These are phyloP conservation scores for Semnornis frantzii DNA, from an alignment of 2,113 vertebrate species.

Conservation along the genomic window DNA sequence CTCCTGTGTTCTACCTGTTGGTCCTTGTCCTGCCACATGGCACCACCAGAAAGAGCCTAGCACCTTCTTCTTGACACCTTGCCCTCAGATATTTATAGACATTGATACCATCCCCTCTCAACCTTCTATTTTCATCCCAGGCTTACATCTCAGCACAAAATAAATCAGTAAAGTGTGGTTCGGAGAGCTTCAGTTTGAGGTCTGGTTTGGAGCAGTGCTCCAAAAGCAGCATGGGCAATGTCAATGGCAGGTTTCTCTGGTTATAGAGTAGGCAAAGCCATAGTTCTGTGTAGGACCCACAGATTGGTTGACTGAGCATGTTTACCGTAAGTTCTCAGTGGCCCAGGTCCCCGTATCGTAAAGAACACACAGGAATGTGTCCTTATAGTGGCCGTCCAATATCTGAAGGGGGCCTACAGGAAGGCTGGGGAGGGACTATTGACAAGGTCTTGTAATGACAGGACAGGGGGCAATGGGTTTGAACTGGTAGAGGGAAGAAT, in stretches of 20 bases:
- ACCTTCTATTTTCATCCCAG: background rate
- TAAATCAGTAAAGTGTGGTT: background rate
- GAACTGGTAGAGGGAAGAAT: too few relatives aligned
- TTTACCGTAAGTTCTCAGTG: slow-evolving; percentile 15
- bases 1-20: too few relatives aligned
- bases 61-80: too few relatives aligned
- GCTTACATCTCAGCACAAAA: background rate
- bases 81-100: too few relatives aligned
- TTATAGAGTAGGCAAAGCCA: background rate
- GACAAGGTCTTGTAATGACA: too few relatives aligned
- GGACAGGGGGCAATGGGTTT: too few relatives aligned
- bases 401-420: too few relatives aligned
- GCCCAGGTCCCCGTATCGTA: slow-evolving; percentile 13
- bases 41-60: too few relatives aligned
- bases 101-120: too few relatives aligned
- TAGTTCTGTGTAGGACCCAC: background rate
- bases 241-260: background rate
- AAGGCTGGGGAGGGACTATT: too few relatives aligned
- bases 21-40: too few relatives aligned
- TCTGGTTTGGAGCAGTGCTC: background rate
- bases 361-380: slow-evolving; percentile 6
- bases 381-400: background rate
- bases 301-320: background rate
- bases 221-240: background rate
- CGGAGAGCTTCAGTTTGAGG: background rate